Evolutionary conservation across 2,888 invertebrate genomes (phyloP).

Genomic region (Drosophila neonasuta): DNA sequence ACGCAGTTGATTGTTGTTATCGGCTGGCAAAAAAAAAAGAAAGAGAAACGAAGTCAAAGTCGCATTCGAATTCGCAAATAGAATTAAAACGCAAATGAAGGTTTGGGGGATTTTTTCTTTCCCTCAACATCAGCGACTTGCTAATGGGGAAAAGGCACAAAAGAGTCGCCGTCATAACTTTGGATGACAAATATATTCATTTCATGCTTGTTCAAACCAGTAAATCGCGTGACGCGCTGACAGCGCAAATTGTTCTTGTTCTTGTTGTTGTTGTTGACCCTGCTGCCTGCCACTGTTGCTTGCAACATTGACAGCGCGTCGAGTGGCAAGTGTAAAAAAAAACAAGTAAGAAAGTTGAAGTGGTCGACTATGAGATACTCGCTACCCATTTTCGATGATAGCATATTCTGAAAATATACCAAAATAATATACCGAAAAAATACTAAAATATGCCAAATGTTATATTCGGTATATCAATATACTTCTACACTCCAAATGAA

Average conservation of each 20-base stretch:
- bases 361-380: too few species aligned
- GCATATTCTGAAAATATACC: too few species aligned
- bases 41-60: slow-evolving; percentile 25
- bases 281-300: slow-evolving; percentile 15
- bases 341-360: neutral
- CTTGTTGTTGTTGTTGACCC: neutral
- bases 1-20: slow-evolving; percentile 53
- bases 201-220: slow-evolving; percentile 71
- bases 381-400: too few species aligned
- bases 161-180: slow-evolving; percentile 63
- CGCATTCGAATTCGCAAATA: slow-evolving; percentile 68
- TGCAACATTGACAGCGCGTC: slow-evolving; percentile 33
- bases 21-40: slow-evolving; percentile 2
- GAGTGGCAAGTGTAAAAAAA: slow-evolving; percentile 65
- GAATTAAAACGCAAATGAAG: slow-evolving; percentile 67
- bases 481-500: too few species aligned
- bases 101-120: slow-evolving; percentile 24
- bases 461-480: too few species aligned
- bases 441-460: too few species aligned
- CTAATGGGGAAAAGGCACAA: slow-evolving; percentile 57
- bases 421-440: too few species aligned
- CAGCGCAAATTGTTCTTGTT: slow-evolving; percentile 55
- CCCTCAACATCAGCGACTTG: slow-evolving; percentile 36
- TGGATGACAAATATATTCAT: slow-evolving; percentile 74
- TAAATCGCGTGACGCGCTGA: slow-evolving; percentile 73